phyloP scores from a whole-genome alignment of 2,888 invertebrate species.

The Strigamia transsilvanica region DNA sequence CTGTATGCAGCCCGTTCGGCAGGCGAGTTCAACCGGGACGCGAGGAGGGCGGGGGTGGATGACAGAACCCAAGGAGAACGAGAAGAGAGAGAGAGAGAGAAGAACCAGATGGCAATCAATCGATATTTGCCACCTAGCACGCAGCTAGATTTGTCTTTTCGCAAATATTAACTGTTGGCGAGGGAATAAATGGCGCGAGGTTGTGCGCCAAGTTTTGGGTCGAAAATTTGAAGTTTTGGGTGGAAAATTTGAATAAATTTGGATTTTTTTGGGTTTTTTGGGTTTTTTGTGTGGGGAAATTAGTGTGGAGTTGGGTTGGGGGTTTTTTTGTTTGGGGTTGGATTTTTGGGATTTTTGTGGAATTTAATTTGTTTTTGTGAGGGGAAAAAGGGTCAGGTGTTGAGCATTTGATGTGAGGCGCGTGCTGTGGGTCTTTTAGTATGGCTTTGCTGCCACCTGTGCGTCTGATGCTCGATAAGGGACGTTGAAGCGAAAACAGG shows the following conservation, averaged over 20 bases:
- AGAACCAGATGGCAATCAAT: conserved; percentile 32
- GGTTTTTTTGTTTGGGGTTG: too few species aligned
- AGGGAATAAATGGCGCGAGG: too few species aligned
- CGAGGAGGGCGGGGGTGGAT: conserved; percentile 23
- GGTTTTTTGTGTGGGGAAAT: background rate
- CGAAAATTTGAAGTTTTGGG: too few species aligned
- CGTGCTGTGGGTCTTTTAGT: conserved; percentile 34
- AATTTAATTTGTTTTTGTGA: background rate
- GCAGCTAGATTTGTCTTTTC: background rate
- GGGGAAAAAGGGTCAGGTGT: conserved; percentile 12
- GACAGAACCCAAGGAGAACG: background rate
- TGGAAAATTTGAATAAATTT: too few species aligned
- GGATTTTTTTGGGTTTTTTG: too few species aligned
- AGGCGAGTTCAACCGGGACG: conserved; percentile 9
- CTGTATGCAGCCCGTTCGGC: conserved; percentile 28
- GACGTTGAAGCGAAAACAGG: conserved; percentile 31
- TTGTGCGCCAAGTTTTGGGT: too few species aligned
- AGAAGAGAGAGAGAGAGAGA: background rate
- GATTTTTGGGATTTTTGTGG: too few species aligned
- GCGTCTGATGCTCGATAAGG: conserved; percentile 35
- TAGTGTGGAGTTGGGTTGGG: too few species aligned
- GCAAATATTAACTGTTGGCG: too few species aligned
- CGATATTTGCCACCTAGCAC: background rate
- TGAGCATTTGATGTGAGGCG: conserved; percentile 24
- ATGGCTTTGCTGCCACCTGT: conserved; percentile 31